A percentile compares a stretch with the other conserved stretches of the same genome.
phyloP scores from a whole-genome alignment of 2,113 vertebrate species.

The Tetrao urogallus region DNA sequence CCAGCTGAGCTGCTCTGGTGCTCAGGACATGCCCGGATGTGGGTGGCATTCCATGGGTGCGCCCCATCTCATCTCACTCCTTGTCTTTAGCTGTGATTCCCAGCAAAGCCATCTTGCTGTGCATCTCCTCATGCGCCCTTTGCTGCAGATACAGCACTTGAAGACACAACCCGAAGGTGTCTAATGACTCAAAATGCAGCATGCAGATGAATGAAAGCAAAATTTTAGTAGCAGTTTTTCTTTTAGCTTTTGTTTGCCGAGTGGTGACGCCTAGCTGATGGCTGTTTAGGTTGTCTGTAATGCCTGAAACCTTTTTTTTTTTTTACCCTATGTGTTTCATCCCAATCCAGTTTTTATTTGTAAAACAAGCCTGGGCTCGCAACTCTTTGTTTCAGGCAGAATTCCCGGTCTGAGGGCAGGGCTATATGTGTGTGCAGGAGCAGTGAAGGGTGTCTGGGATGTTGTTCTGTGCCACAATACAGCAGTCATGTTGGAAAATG shows the following conservation, averaged over 20 bases:
- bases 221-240: background rate
- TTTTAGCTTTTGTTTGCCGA: background rate
- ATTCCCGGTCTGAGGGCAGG: background rate
- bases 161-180: background rate
- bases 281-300: background rate
- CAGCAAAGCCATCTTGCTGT: background rate
- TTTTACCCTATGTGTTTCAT: background rate
- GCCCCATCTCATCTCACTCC: background rate
- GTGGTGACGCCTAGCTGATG: background rate
- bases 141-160: background rate
- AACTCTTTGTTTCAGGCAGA: background rate
- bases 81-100: background rate
- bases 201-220: rapidly evolving
- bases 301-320: background rate
- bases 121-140: background rate
- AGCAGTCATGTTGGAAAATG: background rate
- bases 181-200: background rate
- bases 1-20: background rate
- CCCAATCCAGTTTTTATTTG: background rate
- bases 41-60: background rate
- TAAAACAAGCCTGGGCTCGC: background rate
- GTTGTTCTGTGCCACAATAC: background rate
- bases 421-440: background rate
- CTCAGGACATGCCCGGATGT: background rate
- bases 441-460: background rate